phyloP scores from a whole-genome alignment of 2,797 vertebrate genomes.

The Crax fasciolata region DNA sequence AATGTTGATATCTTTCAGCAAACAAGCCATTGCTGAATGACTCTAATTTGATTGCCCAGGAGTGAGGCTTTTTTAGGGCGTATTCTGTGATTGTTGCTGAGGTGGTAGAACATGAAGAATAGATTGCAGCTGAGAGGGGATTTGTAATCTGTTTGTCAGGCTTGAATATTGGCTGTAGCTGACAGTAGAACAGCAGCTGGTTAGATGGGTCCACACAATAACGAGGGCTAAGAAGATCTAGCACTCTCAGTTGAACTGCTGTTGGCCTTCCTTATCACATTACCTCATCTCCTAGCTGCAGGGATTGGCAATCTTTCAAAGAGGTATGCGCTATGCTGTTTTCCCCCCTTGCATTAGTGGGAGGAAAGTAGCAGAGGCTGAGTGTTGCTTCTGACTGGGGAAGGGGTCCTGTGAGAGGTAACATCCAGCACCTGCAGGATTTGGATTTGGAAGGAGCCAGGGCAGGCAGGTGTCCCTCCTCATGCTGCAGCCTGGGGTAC shows the following conservation, averaged over 20 bases:
- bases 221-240: conserved; percentile 13
- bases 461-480: neutral
- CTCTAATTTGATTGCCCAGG: conserved; percentile 17
- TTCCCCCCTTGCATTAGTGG: neutral
- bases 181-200: conserved; percentile 10
- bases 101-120: conserved; percentile 17
- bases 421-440: neutral
- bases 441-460: neutral
- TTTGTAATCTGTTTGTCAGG: neutral
- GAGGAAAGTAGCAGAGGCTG: neutral
- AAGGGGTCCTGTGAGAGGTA: neutral
- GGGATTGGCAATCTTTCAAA: neutral
- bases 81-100: neutral
- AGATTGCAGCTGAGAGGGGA: neutral
- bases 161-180: neutral
- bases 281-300: conserved; percentile 25
- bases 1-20: conserved; percentile 4
- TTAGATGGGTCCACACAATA: neutral
- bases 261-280: conserved; percentile 28
- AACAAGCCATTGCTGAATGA: neutral
- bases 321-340: neutral
- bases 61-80: conserved; percentile 11
- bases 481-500: neutral
- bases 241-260: neutral
- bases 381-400: neutral